Evolutionary conservation across 1,140 invertebrate genomes (phyloP).

Genomic region (Phortica variegata): DNA sequence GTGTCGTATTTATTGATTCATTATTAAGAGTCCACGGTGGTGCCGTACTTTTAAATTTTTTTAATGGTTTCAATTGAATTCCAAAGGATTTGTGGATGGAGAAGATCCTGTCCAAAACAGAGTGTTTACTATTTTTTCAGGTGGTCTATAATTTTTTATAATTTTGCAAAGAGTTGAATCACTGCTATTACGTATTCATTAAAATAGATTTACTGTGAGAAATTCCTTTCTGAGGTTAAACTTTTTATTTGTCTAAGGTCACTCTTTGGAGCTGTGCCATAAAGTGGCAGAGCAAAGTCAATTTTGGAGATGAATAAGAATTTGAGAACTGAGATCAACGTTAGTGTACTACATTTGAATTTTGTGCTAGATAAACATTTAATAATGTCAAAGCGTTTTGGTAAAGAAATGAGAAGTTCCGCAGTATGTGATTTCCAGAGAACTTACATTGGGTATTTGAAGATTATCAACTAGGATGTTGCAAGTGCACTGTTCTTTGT

Average conservation of each 20-base stretch:
- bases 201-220: too few species aligned
- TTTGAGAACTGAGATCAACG: conserved; percentile 2
- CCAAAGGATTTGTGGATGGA: too few species aligned
- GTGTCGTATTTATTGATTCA: too few species aligned
- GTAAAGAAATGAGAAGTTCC: background rate
- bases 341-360: conserved; percentile 3
- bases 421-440: conserved; percentile 7
- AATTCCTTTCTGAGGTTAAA: too few species aligned
- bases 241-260: background rate
- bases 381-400: conserved; percentile 4
- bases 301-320: conserved; percentile 5
- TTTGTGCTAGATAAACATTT: conserved; percentile 10
- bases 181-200: too few species aligned
- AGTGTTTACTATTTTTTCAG: too few species aligned
- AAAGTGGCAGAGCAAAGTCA: conserved; percentile 3
- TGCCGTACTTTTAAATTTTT: too few species aligned
- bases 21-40: too few species aligned
- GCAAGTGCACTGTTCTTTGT: conserved; percentile 6
- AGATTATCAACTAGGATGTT: background rate
- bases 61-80: too few species aligned
- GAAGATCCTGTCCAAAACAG: too few species aligned
- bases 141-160: too few species aligned
- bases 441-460: background rate
- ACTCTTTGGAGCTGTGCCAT: background rate
- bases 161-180: too few species aligned